A percentile compares a stretch with the other conserved stretches of the same genome.
Conservation (phyloP, 1,140 invertebrate genomes). For the Temnothorax curvispinosus region DNA sequence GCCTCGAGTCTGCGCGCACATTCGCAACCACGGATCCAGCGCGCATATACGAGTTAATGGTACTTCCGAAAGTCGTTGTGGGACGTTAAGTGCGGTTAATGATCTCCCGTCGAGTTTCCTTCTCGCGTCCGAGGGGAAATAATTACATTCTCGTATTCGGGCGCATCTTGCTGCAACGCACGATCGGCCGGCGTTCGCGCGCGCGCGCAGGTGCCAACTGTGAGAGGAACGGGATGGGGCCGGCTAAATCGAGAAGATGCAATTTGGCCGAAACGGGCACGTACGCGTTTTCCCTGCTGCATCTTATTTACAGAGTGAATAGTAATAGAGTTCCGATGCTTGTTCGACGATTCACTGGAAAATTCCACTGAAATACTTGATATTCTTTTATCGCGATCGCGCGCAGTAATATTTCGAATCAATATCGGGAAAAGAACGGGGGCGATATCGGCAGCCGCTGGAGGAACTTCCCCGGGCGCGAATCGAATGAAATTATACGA, state of each 20-base stretch:
- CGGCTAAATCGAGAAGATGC: constrained; percentile 34
- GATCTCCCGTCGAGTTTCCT: constrained; percentile 51
- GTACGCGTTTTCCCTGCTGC: background rate
- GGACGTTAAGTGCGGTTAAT: constrained; percentile 56
- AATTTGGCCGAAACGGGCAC: constrained; percentile 12
- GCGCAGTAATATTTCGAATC: constrained; percentile 15
- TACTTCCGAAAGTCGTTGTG: constrained; percentile 61
- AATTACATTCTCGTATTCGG: constrained; percentile 58
- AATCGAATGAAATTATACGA: constrained; percentile 75
- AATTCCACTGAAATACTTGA: background rate
- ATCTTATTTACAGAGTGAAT: constrained; percentile 44
- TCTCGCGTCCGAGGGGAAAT: constrained; percentile 36
- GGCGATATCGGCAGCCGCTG: constrained; percentile 3
- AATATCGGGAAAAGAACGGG: background rate
- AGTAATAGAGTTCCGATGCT: background rate
- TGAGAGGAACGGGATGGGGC: background rate
- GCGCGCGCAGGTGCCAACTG: background rate
- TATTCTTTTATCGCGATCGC: constrained; percentile 22
- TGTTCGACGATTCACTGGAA: background rate
- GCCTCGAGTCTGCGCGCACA: constrained; percentile 6
- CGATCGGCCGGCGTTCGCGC: background rate
- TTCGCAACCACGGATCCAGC: constrained; percentile 17
- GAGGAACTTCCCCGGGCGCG: background rate
- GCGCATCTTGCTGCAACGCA: constrained; percentile 16
- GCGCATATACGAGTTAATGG: constrained; percentile 55